Evolutionary conservation across 2,888 invertebrate genomes (phyloP), one percentile per base, ranked within the genome.

Genomic region (Pheosia tremula): DNA sequence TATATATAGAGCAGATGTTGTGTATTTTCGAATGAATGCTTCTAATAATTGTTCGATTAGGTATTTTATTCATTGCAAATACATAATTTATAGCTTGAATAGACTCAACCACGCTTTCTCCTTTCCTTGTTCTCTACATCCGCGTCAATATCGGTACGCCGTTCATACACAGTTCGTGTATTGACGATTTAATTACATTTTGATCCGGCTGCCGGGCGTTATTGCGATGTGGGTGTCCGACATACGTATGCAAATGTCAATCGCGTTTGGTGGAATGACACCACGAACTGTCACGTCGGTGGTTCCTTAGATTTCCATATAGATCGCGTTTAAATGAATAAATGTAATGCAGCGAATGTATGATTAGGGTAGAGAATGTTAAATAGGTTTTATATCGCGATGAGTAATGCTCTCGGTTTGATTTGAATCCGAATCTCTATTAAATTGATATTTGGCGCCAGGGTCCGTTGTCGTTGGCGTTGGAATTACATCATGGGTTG

Each of bases 161-260:
- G 84, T 87, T 86, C 88, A 86, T 87, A 88, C 82, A 83, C 82
- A 72, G 89, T 91, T 86, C 93, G 93, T 93, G 93, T 90, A 90
- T 90, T 90, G 93, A 89, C 88, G 88, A 86, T 90, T 92, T 93
- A 93, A 93, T 93, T 93, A 92, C 90, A 84, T 81, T 85, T 86
- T 90, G 90, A 92, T 92, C 89, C 91, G 88, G 89, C 87, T 87
- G 80, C 83, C 75, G 73, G 79, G 83, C 80, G 86, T 83, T 87
- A 86, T 82, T 86, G 84, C 93, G 88, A 89, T 89, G 93, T 93
- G 93, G 93, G 93, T 93, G 93, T 93, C 81, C 93, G 88, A 88
- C 89, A 89, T 87, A 88, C 74, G 83, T 88, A 89, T 90, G 89
- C 86, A 85, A 88, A 89, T 88, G 77, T 77, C 58, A 77, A 67